Percentiles rank a stretch among this genome's conserved stretches.
Conservation (phyloP, 2,113 vertebrate species). For the Amblyopsis rosae region DNA sequence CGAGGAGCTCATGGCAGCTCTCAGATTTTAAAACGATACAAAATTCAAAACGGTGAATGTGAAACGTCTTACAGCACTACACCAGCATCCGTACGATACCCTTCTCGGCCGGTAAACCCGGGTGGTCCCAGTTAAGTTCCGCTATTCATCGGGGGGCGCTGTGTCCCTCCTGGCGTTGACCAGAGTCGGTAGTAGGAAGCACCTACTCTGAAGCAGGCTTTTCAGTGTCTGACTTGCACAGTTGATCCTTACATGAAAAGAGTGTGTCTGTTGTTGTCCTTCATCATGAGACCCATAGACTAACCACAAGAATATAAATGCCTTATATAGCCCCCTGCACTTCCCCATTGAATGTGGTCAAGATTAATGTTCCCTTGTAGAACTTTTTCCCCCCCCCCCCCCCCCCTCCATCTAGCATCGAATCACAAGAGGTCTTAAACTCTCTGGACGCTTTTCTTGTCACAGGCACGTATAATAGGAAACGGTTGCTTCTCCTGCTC, state of each 20-base stretch:
- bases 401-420: neutral
- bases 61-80: constrained; percentile 15
- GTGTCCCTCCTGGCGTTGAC: neutral
- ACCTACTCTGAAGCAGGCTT: constrained; percentile 1
- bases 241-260: neutral
- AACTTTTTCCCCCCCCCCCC: neutral
- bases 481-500: constrained; percentile 23
- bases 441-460: constrained; percentile 15
- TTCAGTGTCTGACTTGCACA: constrained; percentile 25
- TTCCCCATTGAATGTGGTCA: constrained; percentile 37
- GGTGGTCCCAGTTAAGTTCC: constrained; percentile 4
- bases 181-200: neutral
- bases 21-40: constrained; percentile 9
- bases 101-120: constrained; percentile 10
- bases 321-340: constrained; percentile 55
- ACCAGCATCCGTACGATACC: constrained; percentile 36
- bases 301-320: constrained; percentile 34
- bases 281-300: too few species aligned
- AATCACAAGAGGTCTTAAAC: neutral
- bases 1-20: constrained; percentile 49
- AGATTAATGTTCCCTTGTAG: constrained; percentile 50
- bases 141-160: too few species aligned
- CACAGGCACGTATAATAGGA: constrained; percentile 9
- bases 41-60: constrained; percentile 6
- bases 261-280: too few species aligned